Conservation (phyloP, 2,113 vertebrate genomes). For the Sapayoa aenigma region DNA sequence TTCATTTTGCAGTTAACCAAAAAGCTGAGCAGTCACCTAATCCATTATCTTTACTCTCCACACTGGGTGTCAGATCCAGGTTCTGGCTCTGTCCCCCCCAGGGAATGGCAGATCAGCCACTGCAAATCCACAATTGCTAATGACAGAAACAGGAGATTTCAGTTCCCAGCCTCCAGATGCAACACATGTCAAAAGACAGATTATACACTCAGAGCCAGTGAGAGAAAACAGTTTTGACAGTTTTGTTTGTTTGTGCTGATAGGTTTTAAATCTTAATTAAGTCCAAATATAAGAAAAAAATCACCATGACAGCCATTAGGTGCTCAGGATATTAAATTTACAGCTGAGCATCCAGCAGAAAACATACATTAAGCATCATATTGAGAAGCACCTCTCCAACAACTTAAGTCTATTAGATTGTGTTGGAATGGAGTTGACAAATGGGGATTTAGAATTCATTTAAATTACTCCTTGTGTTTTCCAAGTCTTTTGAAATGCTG, state of each 20-base stretch:
- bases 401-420: not conserved
- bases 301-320: not conserved
- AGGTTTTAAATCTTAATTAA: not conserved
- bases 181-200: constrained; percentile 68
- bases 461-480: not conserved
- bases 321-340: not conserved
- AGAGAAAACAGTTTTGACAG: constrained; percentile 5
- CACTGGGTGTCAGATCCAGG: constrained; percentile 8
- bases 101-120: constrained; percentile 7
- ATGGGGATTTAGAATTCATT: not conserved
- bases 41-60: constrained; percentile 55
- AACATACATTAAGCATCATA: not conserved
- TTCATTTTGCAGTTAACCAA: not conserved
- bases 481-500: not conserved
- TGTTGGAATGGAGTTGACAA: not conserved
- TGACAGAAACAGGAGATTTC: not conserved
- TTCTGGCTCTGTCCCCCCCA: constrained; percentile 37
- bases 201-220: constrained; percentile 69
- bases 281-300: not conserved
- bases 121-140: constrained; percentile 1
- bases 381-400: not conserved
- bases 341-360: not conserved
- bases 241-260: constrained; percentile 26
- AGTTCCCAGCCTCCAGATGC: constrained; percentile 26
- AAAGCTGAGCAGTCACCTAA: not conserved